Base-by-base conservation (phyloP, 2,888 invertebrate species). In the Dione juno region DNA sequence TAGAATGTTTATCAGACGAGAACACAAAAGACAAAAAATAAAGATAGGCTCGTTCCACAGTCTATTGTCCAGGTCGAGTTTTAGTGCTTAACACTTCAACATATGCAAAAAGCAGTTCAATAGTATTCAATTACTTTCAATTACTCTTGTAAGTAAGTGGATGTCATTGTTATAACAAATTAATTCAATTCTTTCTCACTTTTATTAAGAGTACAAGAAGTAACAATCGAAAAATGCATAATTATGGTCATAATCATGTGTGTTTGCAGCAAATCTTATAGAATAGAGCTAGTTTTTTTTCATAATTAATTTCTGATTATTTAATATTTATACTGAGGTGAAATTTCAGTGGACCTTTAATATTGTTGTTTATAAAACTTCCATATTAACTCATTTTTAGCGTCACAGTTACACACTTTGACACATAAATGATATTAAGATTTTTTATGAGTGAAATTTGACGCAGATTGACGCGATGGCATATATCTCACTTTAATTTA, bases 21-120 rank as follows among this genome's bases (percentile, higher is more conserved):
- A 43, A 54, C 28, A 61, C 45, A 61, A 61, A 28, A 35, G 63
- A 14, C 19, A 54, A 45, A 63, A 69, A 19, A 35, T n/a, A 52
- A 16, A 8, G 40, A 11, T 59, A 21, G 41, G n/a, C 43, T 43
- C 43, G 21, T 61, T 45, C 45, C 45, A 45, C n/a, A 21, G 21
- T 9, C 61, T 61, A 61, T 61, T 61, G 61, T 61, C 14, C 3
- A 37, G n/a, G 54, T 57, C 16, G 11, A 40, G 11, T 40, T 57
- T 0, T 16, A 54, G 3, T 54, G 5, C n/a, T n/a, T 53, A 53
- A 35, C 35, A 35, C 43, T 28, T 2, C 19, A 50, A 50, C 11
- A 50, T 11, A 10, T 35, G n/a, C 9, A 54, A 54, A 41, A 43
- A 43, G 14, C 13, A 21, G 16, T 8, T 41, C 19, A 59, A 43